Percentiles rank a stretch among this genome's conserved stretches.
Conservation (phyloP, 2,888 invertebrate genomes). For the Ceramica pisi region DNA sequence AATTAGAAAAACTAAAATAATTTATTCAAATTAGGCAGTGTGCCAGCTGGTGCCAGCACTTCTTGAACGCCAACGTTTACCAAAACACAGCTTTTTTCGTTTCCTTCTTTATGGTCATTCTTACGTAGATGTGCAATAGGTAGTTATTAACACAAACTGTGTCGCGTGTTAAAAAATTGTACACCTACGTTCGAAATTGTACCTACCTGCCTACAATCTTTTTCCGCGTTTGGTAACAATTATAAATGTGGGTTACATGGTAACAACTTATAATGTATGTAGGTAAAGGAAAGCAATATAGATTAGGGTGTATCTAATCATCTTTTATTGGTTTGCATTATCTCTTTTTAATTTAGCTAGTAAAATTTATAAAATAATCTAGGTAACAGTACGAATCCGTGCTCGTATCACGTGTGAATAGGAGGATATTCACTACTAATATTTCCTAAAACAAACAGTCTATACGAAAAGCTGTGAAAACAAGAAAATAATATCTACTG, state of each 20-base stretch:
- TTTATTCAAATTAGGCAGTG: too few relatives aligned
- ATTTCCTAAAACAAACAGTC: constrained; percentile 34
- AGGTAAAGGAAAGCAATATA: not conserved
- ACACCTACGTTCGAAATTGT: not conserved
- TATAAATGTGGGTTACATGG: constrained; percentile 10
- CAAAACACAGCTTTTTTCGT: too few relatives aligned
- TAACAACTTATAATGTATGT: not conserved
- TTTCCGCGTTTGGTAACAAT: not conserved
- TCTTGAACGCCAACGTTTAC: too few relatives aligned
- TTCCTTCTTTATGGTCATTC: not conserved
- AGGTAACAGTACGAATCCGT: not conserved
- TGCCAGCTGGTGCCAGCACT: too few relatives aligned
- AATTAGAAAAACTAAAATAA: too few relatives aligned
- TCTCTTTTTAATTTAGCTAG: not conserved
- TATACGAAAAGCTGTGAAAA: constrained; percentile 44
- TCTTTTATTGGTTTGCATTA: not conserved
- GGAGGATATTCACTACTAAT: too few relatives aligned
- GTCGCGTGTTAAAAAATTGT: constrained; percentile 16
- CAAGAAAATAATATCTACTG: constrained; percentile 45
- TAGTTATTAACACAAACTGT: not conserved
- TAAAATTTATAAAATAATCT: not conserved
- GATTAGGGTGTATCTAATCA: not conserved
- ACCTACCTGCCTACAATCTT: constrained; percentile 1
- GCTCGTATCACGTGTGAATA: not conserved
- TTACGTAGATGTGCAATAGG: not conserved